Base-by-base conservation (phyloP, 2,888 invertebrate species). In the Hedya salicella region DNA sequence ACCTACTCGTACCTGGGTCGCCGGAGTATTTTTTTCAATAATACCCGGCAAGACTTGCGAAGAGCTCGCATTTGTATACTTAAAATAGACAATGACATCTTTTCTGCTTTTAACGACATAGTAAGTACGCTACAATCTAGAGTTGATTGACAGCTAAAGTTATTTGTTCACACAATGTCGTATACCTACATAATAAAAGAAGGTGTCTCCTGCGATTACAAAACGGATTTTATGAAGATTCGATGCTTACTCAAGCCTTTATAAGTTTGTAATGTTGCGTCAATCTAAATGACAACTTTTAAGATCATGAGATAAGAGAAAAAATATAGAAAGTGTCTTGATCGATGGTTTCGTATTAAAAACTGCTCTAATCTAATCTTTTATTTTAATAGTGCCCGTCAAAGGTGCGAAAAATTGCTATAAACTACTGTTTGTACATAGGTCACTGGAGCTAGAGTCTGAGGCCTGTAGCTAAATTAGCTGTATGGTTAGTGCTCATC, bases 321-420 rank as follows among this genome's bases (percentile, higher is more conserved):
- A 48, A 48, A 25, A 6, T 14, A 56, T 63, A 63, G 63, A 63
- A 63, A 63, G 63, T 40, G 30, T 30, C 63, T 42, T 63, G 56
- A 56, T 56, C 9, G 49, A 56, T 63, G 40, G 21, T 17, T 42
- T n/a, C 13, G 19, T 30, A 40, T 56, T n/a, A 63, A 11, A 40
- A 25, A 44, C 17, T n/a, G 30, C 19, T 6, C 30, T 17, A 44
- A 57, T 42, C 30, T 2, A 36, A 16, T 16, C 3, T 14, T 6
- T 56, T 25, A 56, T 25, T 42, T 25, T 42, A 56, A 8, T 4
- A n/a, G 36, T n/a, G 17, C 19, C n/a, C 16, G 14, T 1, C 14
- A 14, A 16, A 40, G 44, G 25, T 13, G 57, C n/a, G 5, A 32
- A 25, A 30, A 21, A 17, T 30, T 11, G 30, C 14, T 19, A 17